These are phyloP conservation scores for Allacma fusca DNA, from an alignment of 2,888 invertebrate genomes.

Conservation along the genomic window DNA sequence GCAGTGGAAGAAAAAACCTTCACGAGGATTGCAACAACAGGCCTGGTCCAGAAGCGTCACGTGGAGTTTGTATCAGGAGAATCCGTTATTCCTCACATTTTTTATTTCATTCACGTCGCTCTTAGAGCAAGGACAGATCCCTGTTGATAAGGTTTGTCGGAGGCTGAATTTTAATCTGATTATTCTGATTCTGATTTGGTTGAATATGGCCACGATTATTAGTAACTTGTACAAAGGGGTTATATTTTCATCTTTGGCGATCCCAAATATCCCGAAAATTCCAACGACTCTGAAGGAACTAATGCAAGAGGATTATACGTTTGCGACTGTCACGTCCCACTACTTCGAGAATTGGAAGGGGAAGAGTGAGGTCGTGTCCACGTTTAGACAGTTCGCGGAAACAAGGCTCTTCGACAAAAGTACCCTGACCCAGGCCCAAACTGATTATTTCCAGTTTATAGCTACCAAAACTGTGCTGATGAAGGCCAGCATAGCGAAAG, in stretches of 20 bases:
- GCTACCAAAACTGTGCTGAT: not conserved
- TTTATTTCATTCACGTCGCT: slow-evolving; percentile 19
- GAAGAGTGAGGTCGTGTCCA: slow-evolving; percentile 1
- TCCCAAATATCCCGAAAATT: slow-evolving; percentile 25
- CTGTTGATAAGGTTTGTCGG: not conserved
- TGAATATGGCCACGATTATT: slow-evolving; percentile 36
- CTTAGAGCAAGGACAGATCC: slow-evolving; percentile 30
- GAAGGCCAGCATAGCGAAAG: not conserved
- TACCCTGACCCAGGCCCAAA: not conserved
- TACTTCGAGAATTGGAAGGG: slow-evolving; percentile 32
- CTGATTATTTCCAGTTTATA: not conserved
- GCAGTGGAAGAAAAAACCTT: no score
- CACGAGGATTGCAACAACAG: no score
- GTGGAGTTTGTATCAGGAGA: no score
- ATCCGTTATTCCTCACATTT: not conserved
- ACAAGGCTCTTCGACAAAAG: not conserved
- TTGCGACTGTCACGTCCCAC: not conserved
- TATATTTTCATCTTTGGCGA: slow-evolving; percentile 36
- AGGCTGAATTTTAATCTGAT: slow-evolving; percentile 17
- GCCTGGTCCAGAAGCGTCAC: not conserved
- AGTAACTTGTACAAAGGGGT: slow-evolving; percentile 34
- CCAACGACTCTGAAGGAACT: slow-evolving; percentile 22
- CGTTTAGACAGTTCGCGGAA: slow-evolving; percentile 3
- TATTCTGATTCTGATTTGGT: slow-evolving; percentile 33
- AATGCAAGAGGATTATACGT: not conserved